phyloP scores from a whole-genome alignment of 2,113 vertebrate species.

The Ictidomys tridecemlineatus region DNA sequence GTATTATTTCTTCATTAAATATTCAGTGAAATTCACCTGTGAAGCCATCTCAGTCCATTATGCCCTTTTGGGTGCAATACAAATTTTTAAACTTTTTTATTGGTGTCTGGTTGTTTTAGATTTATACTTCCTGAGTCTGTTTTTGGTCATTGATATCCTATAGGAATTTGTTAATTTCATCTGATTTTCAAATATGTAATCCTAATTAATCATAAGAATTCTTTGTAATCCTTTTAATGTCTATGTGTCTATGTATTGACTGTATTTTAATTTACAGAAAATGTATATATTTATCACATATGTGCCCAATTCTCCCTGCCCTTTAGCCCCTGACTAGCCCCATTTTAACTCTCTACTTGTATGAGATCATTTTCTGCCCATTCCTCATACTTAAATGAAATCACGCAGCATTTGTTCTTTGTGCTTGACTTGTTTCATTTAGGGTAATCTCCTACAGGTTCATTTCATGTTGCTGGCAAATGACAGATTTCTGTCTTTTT shows the following conservation, averaged over 20 bases:
- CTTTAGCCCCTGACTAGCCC: rapidly evolving
- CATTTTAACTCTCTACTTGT: not conserved
- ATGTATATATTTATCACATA: not conserved
- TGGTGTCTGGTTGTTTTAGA: not conserved
- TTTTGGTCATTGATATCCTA: not conserved
- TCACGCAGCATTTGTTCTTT: too few species aligned
- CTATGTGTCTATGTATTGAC: not conserved
- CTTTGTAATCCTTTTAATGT: not conserved
- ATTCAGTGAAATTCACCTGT: not conserved
- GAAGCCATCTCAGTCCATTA: not conserved
- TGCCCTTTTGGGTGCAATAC: not conserved
- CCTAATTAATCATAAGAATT: not conserved
- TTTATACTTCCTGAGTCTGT: not conserved
- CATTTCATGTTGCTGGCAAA: not conserved
- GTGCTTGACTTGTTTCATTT: too few species aligned
- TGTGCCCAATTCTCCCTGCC: not conserved
- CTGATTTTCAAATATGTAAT: not conserved
- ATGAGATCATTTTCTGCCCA: not conserved
- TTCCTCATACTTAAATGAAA: not conserved
- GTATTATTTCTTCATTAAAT: not conserved
- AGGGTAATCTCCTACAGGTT: not conserved
- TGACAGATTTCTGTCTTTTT: not conserved
- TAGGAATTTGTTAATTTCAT: not conserved
- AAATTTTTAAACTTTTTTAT: not conserved
- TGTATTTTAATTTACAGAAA: not conserved